Conservation (phyloP, 1,140 invertebrate genomes). For the Drosophila elegans region DNA sequence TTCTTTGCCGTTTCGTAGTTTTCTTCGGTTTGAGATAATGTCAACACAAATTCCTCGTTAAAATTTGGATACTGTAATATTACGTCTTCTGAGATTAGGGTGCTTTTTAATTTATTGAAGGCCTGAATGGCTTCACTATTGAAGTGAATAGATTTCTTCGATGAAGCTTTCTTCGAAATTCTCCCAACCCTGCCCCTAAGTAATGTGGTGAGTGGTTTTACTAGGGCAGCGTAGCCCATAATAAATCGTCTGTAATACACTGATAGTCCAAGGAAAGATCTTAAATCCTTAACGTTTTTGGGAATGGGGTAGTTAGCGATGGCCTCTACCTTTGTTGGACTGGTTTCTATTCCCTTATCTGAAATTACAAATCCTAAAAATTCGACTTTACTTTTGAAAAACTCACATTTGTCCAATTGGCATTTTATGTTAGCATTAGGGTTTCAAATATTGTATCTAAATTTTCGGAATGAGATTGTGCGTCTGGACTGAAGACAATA, state of each 20-base stretch:
- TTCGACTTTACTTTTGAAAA: background rate
- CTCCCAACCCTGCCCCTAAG: background rate
- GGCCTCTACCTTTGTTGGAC: background rate
- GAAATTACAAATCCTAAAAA: too few species aligned
- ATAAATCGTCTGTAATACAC: background rate
- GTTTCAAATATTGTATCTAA: background rate
- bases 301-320: background rate
- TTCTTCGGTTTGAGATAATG: constrained; percentile 58
- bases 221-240: background rate
- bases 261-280: background rate
- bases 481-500: background rate
- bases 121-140: background rate
- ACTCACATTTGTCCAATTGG: background rate
- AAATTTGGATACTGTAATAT: background rate
- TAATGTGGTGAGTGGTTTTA: too few species aligned
- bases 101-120: background rate
- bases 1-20: constrained; percentile 65
- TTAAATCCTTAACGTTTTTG: background rate
- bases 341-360: background rate
- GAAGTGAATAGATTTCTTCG: background rate
- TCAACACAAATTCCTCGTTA: background rate
- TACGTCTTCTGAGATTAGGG: background rate
- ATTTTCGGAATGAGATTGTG: background rate
- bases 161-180: too few species aligned
- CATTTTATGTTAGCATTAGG: background rate